Conservation (phyloP, 2,113 vertebrate species). For the Tupaia tana region DNA sequence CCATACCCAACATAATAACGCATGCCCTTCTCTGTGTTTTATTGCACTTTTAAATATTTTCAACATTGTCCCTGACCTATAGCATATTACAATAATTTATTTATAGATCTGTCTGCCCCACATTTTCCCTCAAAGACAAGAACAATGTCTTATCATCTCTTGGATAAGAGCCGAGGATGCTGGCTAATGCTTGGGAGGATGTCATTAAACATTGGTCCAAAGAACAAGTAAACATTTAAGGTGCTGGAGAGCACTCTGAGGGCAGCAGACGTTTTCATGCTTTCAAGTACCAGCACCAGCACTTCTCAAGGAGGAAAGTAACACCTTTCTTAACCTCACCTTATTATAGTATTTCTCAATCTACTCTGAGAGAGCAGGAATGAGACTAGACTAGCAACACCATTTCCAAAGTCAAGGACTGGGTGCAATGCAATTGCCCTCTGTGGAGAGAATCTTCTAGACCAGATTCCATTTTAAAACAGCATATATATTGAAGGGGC, state of each 20-base stretch:
- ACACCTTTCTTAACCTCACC: background rate
- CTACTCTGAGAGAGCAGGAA: slow-evolving; percentile 36
- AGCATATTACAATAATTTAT: slow-evolving; percentile 44
- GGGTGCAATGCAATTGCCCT: background rate
- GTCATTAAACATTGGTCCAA: slow-evolving; percentile 31
- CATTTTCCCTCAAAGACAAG: slow-evolving; percentile 59
- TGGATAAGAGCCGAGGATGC: slow-evolving; percentile 39
- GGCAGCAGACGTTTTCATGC: background rate
- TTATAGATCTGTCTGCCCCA: background rate
- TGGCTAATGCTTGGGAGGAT: slow-evolving; percentile 12
- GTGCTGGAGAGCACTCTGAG: background rate
- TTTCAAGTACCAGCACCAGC: background rate
- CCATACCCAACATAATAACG: background rate
- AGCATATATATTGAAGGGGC: background rate
- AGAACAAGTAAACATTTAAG: slow-evolving; percentile 24
- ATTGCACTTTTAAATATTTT: slow-evolving; percentile 35
- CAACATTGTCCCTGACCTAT: background rate
- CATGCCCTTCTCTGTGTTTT: background rate
- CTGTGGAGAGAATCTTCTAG: background rate
- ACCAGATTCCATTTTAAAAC: background rate
- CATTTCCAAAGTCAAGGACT: slow-evolving; percentile 27
- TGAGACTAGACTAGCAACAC: background rate
- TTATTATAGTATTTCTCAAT: slow-evolving; percentile 46
- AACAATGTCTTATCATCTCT: slow-evolving; percentile 52
- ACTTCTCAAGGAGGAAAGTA: slow-evolving; percentile 35